Evolutionary conservation across 2,113 vertebrate species (phyloP), one percentile per base, ranked within the genome.

Genomic region (Oreotrochilus melanogaster): DNA sequence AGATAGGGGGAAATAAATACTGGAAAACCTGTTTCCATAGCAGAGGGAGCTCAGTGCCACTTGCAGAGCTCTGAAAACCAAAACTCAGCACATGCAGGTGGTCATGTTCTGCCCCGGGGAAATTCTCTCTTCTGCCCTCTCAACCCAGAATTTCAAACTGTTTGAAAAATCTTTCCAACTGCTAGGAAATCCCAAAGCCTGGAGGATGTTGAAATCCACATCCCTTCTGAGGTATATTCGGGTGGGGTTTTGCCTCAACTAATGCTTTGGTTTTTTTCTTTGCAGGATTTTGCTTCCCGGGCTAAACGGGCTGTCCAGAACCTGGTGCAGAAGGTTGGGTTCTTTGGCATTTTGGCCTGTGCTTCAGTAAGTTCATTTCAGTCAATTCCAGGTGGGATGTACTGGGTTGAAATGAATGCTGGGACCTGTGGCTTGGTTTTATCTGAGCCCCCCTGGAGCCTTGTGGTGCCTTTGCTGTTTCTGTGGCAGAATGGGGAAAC

Each of bases 321-420:
- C 61, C 98, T 99, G 97, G 99, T 99, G 64, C 99, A 99, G 97
- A 99, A 98, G 97, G 99, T 99, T 48, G 99, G 99, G n/a, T 99
- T 99, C 97, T 98, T 99, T 47, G 99, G 99, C 76, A 99, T 99
- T 96, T 97, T 99, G 97, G 98, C 99, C 35, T 99, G 99, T 92
- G 99, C 99, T 87, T 99, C 99, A 27, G 99, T 99, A 96, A 98
- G 98, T 99, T 47, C 43, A 21, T 21, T 71, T 15, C 90, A 24
- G 22, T 54, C 33, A 45, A 15, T 2, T 42, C 48, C 73, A 60
- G 23, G 9, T 25, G 53, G 66, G 60, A 21, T 21, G 10, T n/a
- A 1, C 1, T 39, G 87, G 72, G 27, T 9, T 57, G 43, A 18
- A 58, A 37, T 43, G 6, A 8, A 30, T 28, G 61, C 60, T 43